Conservation (phyloP, 1,140 invertebrate genomes). For the Zophobas morio region DNA sequence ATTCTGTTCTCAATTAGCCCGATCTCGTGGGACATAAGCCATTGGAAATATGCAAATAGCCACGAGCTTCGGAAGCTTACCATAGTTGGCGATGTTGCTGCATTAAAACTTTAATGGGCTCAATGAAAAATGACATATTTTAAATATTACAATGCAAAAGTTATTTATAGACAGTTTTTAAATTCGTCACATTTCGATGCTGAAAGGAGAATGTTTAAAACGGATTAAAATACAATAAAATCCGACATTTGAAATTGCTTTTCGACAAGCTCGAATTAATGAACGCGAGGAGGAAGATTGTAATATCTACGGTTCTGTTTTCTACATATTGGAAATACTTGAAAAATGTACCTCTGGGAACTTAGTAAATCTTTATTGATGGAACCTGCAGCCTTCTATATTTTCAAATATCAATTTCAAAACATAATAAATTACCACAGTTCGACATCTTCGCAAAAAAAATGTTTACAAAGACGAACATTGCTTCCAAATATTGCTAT, state of each 20-base stretch:
- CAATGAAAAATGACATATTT: constrained; percentile 7
- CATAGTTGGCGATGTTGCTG: constrained; percentile 11
- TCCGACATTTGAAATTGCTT: constrained; percentile 9
- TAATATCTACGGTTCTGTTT: constrained; percentile 29
- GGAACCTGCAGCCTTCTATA: background rate
- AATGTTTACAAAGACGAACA: too few species aligned
- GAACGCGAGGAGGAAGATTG: background rate
- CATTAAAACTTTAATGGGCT: constrained; percentile 26
- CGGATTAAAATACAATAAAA: constrained; percentile 11
- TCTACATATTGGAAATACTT: constrained; percentile 23
- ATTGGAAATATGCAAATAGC: constrained; percentile 37
- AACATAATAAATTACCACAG: constrained; percentile 5
- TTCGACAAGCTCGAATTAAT: constrained; percentile 22
- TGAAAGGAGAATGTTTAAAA: constrained; percentile 12
- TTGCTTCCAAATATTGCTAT: too few species aligned
- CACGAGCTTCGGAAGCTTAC: constrained; percentile 20
- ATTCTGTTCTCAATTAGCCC: constrained; percentile 26
- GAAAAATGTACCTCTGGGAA: constrained; percentile 15
- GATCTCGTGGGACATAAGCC: constrained; percentile 22
- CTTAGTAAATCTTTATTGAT: constrained; percentile 24
- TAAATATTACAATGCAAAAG: background rate
- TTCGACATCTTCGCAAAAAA: background rate
- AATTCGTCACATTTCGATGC: background rate
- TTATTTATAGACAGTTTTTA: too few species aligned
- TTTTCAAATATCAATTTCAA: background rate